These are phyloP conservation scores for Austrolebias charrua DNA, from an alignment of 2,797 vertebrate genomes.

Conservation along the genomic window DNA sequence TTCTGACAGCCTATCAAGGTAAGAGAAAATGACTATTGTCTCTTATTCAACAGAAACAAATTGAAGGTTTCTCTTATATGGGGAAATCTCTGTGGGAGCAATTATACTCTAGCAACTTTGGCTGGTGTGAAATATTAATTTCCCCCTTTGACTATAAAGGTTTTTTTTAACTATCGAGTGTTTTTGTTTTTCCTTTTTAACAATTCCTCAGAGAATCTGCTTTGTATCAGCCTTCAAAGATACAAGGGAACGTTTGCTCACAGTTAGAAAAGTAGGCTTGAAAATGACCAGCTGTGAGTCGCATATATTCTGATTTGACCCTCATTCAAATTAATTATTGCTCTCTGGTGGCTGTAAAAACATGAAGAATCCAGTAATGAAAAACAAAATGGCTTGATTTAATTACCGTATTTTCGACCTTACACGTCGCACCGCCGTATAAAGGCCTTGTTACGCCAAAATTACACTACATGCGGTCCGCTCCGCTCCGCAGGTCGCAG, in stretches of 20 bases:
- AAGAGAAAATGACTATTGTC: constrained; percentile 16
- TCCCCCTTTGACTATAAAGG: constrained; percentile 13
- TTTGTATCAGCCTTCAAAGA: constrained; percentile 10
- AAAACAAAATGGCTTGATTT: constrained; percentile 44
- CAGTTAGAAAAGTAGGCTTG: not conserved
- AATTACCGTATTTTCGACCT: too few relatives aligned
- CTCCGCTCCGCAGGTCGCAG: too few relatives aligned
- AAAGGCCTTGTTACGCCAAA: too few relatives aligned
- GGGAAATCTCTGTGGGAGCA: constrained; percentile 57
- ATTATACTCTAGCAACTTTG: constrained; percentile 48
- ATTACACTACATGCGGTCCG: too few relatives aligned
- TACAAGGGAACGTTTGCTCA: not conserved
- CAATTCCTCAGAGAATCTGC: constrained; percentile 9
- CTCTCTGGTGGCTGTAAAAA: constrained; percentile 31
- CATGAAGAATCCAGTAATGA: constrained; percentile 50
- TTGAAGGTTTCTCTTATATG: constrained; percentile 29
- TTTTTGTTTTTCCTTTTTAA: not conserved
- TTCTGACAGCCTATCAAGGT: constrained; percentile 24
- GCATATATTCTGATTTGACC: constrained; percentile 19
- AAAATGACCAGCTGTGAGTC: not conserved
- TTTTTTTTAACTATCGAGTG: too few relatives aligned
- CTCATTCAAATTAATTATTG: too few relatives aligned
- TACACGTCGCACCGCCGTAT: too few relatives aligned
- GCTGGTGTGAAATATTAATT: constrained; percentile 61
- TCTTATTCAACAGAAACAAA: constrained; percentile 40